Conservation (phyloP, 1,140 invertebrate species). For the Bathynomus jamesi region DNA sequence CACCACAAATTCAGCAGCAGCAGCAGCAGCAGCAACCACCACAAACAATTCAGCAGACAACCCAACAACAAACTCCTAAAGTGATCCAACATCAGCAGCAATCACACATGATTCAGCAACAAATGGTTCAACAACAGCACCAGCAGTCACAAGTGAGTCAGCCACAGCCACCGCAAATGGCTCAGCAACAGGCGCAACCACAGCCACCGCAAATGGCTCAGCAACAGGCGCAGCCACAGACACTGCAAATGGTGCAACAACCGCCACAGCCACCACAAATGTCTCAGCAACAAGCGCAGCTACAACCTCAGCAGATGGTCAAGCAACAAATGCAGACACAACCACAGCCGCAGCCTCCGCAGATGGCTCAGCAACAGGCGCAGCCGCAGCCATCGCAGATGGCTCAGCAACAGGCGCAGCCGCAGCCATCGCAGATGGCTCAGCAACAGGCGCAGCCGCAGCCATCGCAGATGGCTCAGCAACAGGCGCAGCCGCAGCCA, state of each 20-base stretch:
- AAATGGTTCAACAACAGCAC: conserved; percentile 37
- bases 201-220: conserved; percentile 42
- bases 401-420: conserved; percentile 33
- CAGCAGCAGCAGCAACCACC: conserved; percentile 13
- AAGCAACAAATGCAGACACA: conserved; percentile 15
- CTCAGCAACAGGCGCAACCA: conserved; percentile 38
- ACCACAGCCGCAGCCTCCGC: conserved; percentile 26
- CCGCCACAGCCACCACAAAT: conserved; percentile 9
- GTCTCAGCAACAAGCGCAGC: conserved; percentile 5
- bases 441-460: conserved; percentile 21
- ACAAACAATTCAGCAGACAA: conserved; percentile 20
- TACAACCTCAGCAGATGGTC: conserved; percentile 17
- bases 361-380: conserved; percentile 12
- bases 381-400: conserved; percentile 15
- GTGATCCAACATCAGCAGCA: conserved; percentile 17
- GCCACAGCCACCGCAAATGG: conserved; percentile 17
- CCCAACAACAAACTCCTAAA: conserved; percentile 17
- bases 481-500: conserved; percentile 37
- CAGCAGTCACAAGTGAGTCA: conserved; percentile 27
- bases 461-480: conserved; percentile 32
- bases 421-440: conserved; percentile 32
- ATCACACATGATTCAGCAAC: conserved; percentile 33
- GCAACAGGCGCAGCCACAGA: conserved; percentile 19
- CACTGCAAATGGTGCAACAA: conserved; percentile 2
- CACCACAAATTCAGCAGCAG: conserved; percentile 17